Evolutionary conservation across 2,797 vertebrate genomes (phyloP), one percentile per base, ranked within the genome.

Genomic region (Sebastes goodei): DNA sequence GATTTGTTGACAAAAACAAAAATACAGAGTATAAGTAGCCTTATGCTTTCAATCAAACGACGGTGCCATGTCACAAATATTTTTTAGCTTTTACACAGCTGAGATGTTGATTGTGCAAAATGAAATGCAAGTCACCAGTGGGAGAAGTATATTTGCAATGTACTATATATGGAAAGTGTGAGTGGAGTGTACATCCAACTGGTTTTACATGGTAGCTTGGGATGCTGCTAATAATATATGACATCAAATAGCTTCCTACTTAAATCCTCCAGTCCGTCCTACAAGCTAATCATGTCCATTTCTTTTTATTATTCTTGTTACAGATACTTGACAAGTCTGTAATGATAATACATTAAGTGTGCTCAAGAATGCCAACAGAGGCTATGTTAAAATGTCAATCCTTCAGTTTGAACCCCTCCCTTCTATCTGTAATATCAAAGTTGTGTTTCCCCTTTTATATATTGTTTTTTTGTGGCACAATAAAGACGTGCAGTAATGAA

Each of bases 221-320:
- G 66, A 14, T 53, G 2, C 33, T 57, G 23, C 27, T 12, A 38
- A 14, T 30, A 73, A 59, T 38, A n/a, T 60, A 29, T 4, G 11
- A 15, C n/a, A 76, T 57, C 61, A 73, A 82, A 63, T 25, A 73
- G 59, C 71, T 57, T 66, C 25, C 21, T 29, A 29, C 17, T 55
- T 20, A 77, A 74, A 76, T 71, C 60, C 46, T 57, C 71, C 30
- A 20, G 12, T 60, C 27, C 33, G 17, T 21, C 49, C 42, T 25
- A 30, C n/a, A 33, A 69, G 21, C 9, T 46, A 15, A 63, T 55
- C 10, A 27, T 25, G 27, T 29, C 59, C 8, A 15, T 35, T 25
- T 60, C 4, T 69, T 30, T 56, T 25, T 25, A 59, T 63, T 27
- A 33, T 59, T 27, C 15, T 33, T n/a, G 30, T n/a, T 53, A 62